Base-by-base conservation (phyloP, 2,888 invertebrate species). In the Rapana venosa region DNA sequence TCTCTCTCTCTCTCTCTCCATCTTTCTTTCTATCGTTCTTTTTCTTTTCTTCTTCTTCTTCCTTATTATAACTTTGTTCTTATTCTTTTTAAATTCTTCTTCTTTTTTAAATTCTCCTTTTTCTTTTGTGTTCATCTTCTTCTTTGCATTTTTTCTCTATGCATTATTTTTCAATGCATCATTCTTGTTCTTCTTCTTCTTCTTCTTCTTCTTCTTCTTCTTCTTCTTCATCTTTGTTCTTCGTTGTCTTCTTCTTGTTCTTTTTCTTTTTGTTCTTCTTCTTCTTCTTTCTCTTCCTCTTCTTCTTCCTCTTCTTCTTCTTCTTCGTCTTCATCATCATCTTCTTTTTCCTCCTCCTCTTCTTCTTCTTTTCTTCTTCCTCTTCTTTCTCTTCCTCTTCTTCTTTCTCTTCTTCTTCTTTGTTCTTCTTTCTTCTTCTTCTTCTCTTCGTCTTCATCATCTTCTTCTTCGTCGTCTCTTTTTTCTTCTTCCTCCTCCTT, bases 1-100 rank as follows among this genome's bases (percentile, higher is more conserved):
- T 83, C 83, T 83, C 83, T 30, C 83, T 30, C 83, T 30, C 83
- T 30, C 83, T 30, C 83, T 30, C 83, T 30, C 83, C 8, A n/a
- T n/a, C 83, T n/a, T 32, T 30, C 83, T 30, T 32, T 56, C 86
- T 56, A 26, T 26, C 58, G 6, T 56, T 47, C 11, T 70, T 26
- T 15, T 26, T 70, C 58, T 58, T 58, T 58, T 58, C 58, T 58
- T 8, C 11, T 13, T 15, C 8, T 58, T 58, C 58, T 58, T 58
- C 58, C 15, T 58, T 8, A 13, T 8, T 58, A 8, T 58, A 13
- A 13, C 11, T 58, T 58, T 58, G 58, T 58, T 58, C 58, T 58
- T 58, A 15, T 58, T 15, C 58, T 58, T 58, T 15, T 58, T 8
- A 58, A 58, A 58, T 8, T 58, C 11, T 58, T 58, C 15, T 58